A percentile compares a stretch with the other conserved stretches of the same genome.
Evolutionary conservation across 2,113 vertebrate genomes (phyloP).

Genomic region (Catharus fuscescens): DNA sequence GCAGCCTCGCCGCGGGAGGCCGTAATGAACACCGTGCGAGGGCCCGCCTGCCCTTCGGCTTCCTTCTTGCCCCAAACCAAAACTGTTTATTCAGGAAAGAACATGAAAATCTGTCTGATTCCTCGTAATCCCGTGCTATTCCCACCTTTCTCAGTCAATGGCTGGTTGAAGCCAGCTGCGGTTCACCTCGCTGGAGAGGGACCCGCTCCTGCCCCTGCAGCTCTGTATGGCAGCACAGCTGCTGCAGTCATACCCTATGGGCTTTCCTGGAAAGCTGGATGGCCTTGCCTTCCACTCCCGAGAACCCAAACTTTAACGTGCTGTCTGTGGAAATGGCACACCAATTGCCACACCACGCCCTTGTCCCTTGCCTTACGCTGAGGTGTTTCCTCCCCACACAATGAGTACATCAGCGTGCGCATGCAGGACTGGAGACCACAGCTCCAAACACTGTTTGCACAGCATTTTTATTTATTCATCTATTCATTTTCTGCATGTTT

Average conservation of each 20-base stretch:
- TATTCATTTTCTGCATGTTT: neutral
- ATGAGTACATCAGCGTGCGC: accelerated
- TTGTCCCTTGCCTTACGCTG: accelerated
- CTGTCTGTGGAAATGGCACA: accelerated
- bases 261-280: neutral
- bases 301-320: accelerated
- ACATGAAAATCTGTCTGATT: neutral
- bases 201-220: neutral
- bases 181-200: accelerated
- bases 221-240: accelerated
- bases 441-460: neutral
- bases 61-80: neutral
- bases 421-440: accelerated
- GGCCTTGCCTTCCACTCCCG: accelerated
- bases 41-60: neutral
- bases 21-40: accelerated
- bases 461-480: neutral
- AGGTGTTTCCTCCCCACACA: accelerated
- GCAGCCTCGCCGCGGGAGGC: no score
- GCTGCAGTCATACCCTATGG: accelerated
- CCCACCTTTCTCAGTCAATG: accelerated
- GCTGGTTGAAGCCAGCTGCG: neutral
- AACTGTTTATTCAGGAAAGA: neutral
- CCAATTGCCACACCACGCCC: accelerated
- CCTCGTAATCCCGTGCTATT: neutral